A percentile compares a stretch with the other conserved stretches of the same genome.
These are phyloP conservation scores for Macrotus californicus DNA, from an alignment of 2,113 vertebrate species.

Conservation along the genomic window DNA sequence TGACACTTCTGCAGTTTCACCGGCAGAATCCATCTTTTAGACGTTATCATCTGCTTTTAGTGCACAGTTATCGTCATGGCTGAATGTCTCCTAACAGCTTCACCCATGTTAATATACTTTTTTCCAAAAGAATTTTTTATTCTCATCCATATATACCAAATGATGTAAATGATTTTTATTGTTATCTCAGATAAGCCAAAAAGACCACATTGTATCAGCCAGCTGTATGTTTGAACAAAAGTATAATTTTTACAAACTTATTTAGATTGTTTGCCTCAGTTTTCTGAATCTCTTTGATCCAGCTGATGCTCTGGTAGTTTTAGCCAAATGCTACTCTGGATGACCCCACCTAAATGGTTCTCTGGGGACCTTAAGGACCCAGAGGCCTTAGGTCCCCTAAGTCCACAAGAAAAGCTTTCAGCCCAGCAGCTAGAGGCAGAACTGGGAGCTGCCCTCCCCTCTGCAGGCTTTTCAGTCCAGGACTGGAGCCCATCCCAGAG, in stretches of 20 bases:
- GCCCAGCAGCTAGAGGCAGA: neutral
- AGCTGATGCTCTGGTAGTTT: neutral
- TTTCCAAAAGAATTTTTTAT: neutral
- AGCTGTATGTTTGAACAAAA: neutral
- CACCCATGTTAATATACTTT: neutral
- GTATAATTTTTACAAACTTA: neutral
- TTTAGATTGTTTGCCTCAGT: conserved; percentile 12
- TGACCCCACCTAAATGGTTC: neutral
- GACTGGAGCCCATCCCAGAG: neutral
- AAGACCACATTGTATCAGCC: neutral
- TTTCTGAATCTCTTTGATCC: neutral
- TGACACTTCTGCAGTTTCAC: neutral
- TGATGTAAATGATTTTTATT: neutral
- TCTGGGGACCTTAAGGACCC: neutral
- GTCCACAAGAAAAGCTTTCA: neutral
- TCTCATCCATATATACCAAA: neutral
- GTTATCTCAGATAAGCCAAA: neutral
- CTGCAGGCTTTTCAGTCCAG: neutral
- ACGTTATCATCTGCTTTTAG: neutral
- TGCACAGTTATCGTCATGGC: neutral
- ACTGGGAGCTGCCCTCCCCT: neutral
- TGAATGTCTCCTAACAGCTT: conserved; percentile 5
- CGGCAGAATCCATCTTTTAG: neutral
- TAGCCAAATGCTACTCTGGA: neutral
- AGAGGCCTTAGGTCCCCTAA: neutral